These are phyloP conservation scores for Tokudaia tokunoshimensis DNA, from an alignment of 2,797 vertebrate species.

Conservation along the genomic window DNA sequence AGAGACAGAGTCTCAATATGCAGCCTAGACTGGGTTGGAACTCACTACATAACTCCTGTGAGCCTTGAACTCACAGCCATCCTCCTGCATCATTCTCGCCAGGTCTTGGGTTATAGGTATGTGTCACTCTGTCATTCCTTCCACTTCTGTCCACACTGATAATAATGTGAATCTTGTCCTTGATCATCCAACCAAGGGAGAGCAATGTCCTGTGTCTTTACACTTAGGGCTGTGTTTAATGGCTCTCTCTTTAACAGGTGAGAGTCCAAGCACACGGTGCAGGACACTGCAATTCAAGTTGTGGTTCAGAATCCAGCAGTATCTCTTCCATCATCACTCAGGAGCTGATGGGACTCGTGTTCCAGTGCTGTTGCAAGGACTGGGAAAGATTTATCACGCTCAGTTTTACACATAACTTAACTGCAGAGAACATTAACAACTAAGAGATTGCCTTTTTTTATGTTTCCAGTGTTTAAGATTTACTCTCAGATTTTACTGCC, in stretches of 20 bases:
- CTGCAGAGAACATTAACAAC: slow-evolving; percentile 3
- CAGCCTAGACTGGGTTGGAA: not conserved
- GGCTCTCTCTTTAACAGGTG: not conserved
- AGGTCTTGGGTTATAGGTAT: not conserved
- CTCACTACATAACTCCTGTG: not conserved
- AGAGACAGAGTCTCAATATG: not conserved
- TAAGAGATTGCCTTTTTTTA: not conserved
- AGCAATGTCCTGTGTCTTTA: not conserved
- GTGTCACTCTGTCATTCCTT: not conserved
- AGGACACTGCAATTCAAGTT: not conserved
- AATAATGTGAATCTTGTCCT: not conserved
- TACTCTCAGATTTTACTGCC: slow-evolving; percentile 22
- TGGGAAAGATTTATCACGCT: not conserved
- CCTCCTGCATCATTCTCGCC: not conserved
- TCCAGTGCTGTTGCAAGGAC: not conserved
- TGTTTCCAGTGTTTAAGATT: not conserved
- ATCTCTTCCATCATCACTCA: not conserved
- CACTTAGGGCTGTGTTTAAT: not conserved
- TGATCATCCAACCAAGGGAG: not conserved
- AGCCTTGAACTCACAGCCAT: not conserved
- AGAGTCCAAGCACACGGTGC: not conserved
- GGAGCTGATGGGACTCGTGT: not conserved
- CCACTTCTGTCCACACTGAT: not conserved
- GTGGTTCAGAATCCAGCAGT: not conserved
- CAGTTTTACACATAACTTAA: not conserved